A percentile compares a stretch with the other conserved stretches of the same genome.
These are phyloP conservation scores for Equus przewalskii DNA, from an alignment of 2,113 vertebrate species.

Conservation along the genomic window DNA sequence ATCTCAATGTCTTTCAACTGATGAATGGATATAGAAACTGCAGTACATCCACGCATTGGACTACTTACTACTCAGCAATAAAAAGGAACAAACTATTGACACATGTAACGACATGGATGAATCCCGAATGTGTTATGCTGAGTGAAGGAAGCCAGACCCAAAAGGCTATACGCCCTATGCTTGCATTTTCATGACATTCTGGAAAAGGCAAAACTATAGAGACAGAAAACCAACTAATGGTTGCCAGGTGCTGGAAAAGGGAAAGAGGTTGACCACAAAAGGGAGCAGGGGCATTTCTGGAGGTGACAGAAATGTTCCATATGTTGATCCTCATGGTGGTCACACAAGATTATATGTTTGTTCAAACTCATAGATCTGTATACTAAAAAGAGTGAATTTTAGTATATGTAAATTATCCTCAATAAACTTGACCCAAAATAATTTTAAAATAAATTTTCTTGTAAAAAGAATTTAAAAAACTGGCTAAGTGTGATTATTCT, in stretches of 20 bases:
- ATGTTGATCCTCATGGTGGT: background rate
- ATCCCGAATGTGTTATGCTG: background rate
- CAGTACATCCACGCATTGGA: too few species aligned
- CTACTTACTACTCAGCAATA: background rate
- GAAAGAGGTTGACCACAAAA: background rate
- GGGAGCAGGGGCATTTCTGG: background rate
- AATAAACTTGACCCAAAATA: constrained; percentile 8
- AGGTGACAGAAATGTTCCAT: background rate
- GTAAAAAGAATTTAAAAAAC: background rate
- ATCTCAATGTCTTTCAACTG: background rate
- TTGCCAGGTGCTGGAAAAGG: background rate
- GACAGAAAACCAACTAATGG: background rate
- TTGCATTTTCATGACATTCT: background rate
- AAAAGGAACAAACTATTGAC: background rate
- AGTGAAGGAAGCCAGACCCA: background rate
- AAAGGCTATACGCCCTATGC: background rate
- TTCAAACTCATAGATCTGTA: background rate
- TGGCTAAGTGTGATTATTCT: background rate
- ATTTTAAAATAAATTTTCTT: background rate
- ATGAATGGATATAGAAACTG: background rate
- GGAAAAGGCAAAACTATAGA: background rate
- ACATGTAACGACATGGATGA: background rate
- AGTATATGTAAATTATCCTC: background rate
- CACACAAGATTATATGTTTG: background rate
- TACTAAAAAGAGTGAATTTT: background rate